A percentile compares a stretch with the other conserved stretches of the same genome.
Evolutionary conservation across 2,888 invertebrate species (phyloP).

Genomic region (Ceraclea dissimilis): DNA sequence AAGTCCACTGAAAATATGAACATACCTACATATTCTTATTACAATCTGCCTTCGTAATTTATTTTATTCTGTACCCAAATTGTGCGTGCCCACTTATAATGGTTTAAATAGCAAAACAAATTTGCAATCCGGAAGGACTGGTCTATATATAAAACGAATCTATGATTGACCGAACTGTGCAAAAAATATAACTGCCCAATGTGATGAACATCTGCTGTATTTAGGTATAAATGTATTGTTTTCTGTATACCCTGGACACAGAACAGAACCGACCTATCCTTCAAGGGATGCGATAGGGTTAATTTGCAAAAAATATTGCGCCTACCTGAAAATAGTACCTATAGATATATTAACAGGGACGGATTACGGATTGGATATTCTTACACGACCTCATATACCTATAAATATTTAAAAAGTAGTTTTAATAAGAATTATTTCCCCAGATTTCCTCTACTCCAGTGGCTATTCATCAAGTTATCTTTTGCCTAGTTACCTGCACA

Average conservation of each 20-base stretch:
- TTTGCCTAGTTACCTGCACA: too few species aligned
- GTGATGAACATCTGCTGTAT: neutral
- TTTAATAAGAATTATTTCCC: too few species aligned
- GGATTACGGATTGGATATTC: neutral
- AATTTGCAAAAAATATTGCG: slow-evolving; percentile 1
- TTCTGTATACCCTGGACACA: neutral
- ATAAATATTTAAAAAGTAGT: too few species aligned
- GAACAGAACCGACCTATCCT: neutral
- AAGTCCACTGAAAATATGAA: too few species aligned
- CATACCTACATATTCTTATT: too few species aligned
- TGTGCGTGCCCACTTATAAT: neutral
- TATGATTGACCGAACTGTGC: neutral
- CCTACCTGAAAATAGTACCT: neutral
- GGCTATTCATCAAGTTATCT: too few species aligned
- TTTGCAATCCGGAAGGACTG: slow-evolving; percentile 8
- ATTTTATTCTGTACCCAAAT: slow-evolving; percentile 2
- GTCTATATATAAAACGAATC: neutral
- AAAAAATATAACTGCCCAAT: neutral
- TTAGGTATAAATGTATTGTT: neutral
- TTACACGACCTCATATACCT: too few species aligned
- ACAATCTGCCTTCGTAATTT: neutral
- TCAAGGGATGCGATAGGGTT: neutral
- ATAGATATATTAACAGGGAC: neutral
- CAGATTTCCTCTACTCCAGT: too few species aligned
- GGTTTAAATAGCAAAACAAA: slow-evolving; percentile 10